A percentile compares a stretch with the other conserved stretches of the same genome.
Conservation (phyloP, 2,888 invertebrate species). For the Lithophane semibrunnea region DNA sequence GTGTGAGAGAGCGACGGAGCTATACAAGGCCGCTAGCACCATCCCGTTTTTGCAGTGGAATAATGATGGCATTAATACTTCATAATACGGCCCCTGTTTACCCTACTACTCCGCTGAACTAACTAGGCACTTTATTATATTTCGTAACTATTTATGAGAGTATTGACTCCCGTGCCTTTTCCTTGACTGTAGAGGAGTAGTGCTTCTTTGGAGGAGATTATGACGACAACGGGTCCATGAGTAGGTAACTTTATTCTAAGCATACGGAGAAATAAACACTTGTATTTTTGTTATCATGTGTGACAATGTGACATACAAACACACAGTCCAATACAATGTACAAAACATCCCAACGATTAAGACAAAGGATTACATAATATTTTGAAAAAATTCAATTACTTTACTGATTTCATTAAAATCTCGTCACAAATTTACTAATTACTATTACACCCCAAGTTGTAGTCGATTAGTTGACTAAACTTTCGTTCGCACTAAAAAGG, state of each 20-base stretch:
- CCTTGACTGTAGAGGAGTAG: not conserved
- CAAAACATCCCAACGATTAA: conserved; percentile 80
- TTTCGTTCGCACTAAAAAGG: conserved; percentile 22
- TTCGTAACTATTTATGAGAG: conserved; percentile 2
- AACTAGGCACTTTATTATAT: conserved; percentile 9
- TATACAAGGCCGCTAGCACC: too few species aligned
- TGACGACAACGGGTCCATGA: not conserved
- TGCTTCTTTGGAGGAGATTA: conserved; percentile 4
- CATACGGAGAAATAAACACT: not conserved
- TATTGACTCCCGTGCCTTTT: not conserved
- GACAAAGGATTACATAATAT: conserved; percentile 80
- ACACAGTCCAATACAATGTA: conserved; percentile 67
- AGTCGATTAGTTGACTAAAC: conserved; percentile 42
- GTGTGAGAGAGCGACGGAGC: too few species aligned
- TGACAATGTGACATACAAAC: conserved; percentile 61
- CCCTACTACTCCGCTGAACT: not conserved
- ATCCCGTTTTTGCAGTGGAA: too few species aligned
- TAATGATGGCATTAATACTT: too few species aligned
- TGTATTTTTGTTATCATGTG: conserved; percentile 11
- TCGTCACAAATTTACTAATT: conserved; percentile 79
- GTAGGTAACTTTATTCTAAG: not conserved
- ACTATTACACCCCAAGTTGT: conserved; percentile 46
- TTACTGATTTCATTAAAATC: conserved; percentile 84
- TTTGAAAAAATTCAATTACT: conserved; percentile 82
- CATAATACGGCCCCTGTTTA: too few species aligned